Percentiles rank a stretch among this genome's conserved stretches.
Conservation (phyloP, 2,113 vertebrate genomes). For the Choloepus hoffmanni region DNA sequence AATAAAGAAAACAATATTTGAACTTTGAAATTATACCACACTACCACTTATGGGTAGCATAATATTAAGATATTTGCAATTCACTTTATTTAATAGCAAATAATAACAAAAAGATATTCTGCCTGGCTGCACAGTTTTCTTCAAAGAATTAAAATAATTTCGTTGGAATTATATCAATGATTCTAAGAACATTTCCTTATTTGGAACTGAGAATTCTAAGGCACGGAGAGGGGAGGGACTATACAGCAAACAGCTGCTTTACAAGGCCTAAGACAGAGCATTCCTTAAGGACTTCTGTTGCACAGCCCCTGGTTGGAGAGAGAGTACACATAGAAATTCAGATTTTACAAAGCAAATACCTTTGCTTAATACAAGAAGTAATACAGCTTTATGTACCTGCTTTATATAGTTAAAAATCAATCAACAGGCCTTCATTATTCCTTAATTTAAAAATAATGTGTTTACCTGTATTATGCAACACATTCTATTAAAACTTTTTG, state of each 20-base stretch:
- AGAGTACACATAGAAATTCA: not conserved
- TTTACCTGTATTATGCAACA: not conserved
- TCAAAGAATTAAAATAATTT: not conserved
- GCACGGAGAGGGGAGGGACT: not conserved
- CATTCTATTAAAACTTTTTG: not conserved
- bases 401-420: conserved; percentile 39
- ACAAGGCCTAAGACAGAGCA: not conserved
- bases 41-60: not conserved
- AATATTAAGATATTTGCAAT: conserved; percentile 51
- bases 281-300: not conserved
- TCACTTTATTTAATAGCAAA: conserved; percentile 37
- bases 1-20: conserved; percentile 90
- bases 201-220: not conserved
- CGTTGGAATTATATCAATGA: not conserved
- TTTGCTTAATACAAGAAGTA: not conserved
- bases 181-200: conserved; percentile 19
- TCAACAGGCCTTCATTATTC: not conserved
- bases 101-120: not conserved
- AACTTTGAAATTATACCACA: conserved; percentile 77
- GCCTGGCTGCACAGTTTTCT: not conserved
- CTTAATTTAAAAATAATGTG: conserved; percentile 24
- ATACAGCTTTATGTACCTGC: conserved; percentile 9
- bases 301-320: not conserved
- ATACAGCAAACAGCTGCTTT: not conserved
- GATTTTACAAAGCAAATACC: not conserved